Conservation (phyloP, 2,888 invertebrate genomes). For the Euphydryas editha region DNA sequence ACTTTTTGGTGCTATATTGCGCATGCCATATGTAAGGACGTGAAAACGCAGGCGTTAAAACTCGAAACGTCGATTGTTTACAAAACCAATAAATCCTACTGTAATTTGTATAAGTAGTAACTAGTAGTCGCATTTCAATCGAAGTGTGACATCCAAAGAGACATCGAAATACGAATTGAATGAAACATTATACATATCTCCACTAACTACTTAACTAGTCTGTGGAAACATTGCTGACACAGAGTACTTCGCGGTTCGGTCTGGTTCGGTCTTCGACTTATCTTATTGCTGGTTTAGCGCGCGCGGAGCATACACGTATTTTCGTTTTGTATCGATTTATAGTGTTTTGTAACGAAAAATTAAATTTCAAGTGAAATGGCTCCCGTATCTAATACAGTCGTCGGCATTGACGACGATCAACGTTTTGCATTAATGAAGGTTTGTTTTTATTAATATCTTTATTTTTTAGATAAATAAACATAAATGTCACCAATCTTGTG, state of each 20-base stretch:
- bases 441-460: conserved; percentile 43
- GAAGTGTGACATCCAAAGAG: conserved; percentile 13
- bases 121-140: background rate
- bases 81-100: conserved; percentile 6
- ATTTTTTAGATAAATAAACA: background rate
- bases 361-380: conserved; percentile 51
- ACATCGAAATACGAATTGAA: conserved; percentile 7
- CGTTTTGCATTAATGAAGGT: conserved; percentile 91
- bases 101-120: background rate
- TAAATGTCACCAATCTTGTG: background rate
- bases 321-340: conserved; percentile 2
- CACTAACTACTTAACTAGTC: too few species aligned
- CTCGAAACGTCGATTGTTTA: conserved; percentile 17
- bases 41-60: conserved; percentile 29
- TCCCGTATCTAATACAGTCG: conserved; percentile 69
- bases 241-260: too few species aligned
- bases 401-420: conserved; percentile 88
- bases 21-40: conserved; percentile 21
- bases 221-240: too few species aligned
- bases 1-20: conserved; percentile 14
- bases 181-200: too few species aligned
- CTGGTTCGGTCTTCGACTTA: too few species aligned
- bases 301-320: conserved; percentile 23
- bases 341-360: conserved; percentile 16
- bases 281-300: conserved; percentile 21